Percentiles rank a stretch among this genome's conserved stretches.
Evolutionary conservation across 2,888 invertebrate genomes (phyloP).

Genomic region (Brachyptera risi): DNA sequence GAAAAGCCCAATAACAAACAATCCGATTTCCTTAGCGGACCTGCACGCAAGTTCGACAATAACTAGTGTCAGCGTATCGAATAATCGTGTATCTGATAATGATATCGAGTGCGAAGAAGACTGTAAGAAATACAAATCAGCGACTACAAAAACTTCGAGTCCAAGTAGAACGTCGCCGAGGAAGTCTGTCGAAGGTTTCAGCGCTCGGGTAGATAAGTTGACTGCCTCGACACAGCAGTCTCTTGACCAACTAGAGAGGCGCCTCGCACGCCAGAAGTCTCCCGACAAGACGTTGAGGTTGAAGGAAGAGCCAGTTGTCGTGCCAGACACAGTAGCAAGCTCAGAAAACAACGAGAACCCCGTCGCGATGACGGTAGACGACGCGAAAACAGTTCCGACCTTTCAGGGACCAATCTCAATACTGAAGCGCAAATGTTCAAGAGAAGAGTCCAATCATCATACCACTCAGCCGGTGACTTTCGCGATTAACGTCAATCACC

Average conservation of each 20-base stretch:
- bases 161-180: too few species aligned
- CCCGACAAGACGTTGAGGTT: background rate
- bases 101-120: too few species aligned
- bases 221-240: too few species aligned
- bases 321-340: too few species aligned
- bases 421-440: slow-evolving; percentile 52
- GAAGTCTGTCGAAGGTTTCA: background rate
- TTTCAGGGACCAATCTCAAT: slow-evolving; percentile 53
- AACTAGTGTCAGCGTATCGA: too few species aligned
- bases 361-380: slow-evolving; percentile 52
- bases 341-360: background rate
- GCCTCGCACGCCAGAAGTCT: too few species aligned
- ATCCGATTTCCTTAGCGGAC: background rate
- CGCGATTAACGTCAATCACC: slow-evolving; percentile 62
- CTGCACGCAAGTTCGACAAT: too few species aligned
- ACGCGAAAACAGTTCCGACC: slow-evolving; percentile 47
- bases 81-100: too few species aligned
- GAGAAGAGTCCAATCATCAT: slow-evolving; percentile 24
- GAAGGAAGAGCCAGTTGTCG: background rate
- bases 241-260: too few species aligned
- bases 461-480: slow-evolving; percentile 56
- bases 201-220: background rate
- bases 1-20: background rate
- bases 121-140: too few species aligned
- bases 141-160: too few species aligned